These are phyloP conservation scores for Patella pellucida DNA, from an alignment of 2,888 invertebrate genomes.

Conservation along the genomic window DNA sequence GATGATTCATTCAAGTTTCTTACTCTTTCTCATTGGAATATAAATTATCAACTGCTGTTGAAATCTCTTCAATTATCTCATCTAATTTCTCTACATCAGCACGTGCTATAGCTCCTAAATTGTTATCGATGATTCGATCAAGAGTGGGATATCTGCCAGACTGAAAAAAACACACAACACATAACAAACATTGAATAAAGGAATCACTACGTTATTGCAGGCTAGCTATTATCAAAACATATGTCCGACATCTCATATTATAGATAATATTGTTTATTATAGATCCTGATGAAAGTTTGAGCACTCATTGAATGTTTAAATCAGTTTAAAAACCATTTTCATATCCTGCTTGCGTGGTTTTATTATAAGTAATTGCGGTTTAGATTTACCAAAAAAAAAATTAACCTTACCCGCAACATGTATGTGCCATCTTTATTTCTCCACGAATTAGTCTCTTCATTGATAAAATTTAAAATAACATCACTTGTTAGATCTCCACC, in stretches of 20 bases:
- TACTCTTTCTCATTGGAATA: background rate
- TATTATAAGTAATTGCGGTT: no score
- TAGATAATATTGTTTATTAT: no score
- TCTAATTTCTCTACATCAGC: background rate
- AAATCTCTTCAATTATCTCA: background rate
- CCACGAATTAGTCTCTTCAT: slow-evolving; percentile 30
- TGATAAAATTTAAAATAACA: slow-evolving; percentile 29
- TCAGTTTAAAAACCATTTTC: no score
- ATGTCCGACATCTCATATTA: no score
- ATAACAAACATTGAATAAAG: no score
- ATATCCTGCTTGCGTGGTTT: no score
- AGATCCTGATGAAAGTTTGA: no score
- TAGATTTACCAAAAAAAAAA: background rate
- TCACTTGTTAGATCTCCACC: slow-evolving; percentile 31
- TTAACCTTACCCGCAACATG: slow-evolving; percentile 15
- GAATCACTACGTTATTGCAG: no score
- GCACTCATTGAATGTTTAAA: no score
- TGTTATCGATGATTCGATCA: background rate
- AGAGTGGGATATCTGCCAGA: background rate
- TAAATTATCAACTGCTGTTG: background rate
- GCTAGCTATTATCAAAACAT: no score
- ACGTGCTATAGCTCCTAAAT: background rate
- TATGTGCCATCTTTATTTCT: slow-evolving; percentile 27
- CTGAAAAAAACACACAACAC: background rate
- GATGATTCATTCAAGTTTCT: background rate